Conservation (phyloP, 2,113 vertebrate genomes). For the Agelaius phoeniceus region DNA sequence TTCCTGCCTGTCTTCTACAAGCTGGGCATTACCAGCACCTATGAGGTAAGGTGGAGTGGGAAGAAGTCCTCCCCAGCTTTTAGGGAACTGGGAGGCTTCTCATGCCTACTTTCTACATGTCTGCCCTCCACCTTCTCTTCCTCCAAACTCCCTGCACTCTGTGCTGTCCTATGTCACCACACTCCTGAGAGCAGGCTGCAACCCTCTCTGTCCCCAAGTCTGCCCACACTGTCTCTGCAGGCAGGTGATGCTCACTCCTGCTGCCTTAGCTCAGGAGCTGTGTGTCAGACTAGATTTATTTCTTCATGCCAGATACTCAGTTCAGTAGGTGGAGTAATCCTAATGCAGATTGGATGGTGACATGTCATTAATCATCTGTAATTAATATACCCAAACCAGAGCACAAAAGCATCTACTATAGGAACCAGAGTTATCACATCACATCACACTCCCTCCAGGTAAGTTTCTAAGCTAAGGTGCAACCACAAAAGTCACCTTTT, state of each 20-base stretch:
- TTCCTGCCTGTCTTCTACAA: constrained; percentile 94
- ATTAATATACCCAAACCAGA: neutral
- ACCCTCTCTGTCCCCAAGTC: neutral
- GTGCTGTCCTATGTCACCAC: neutral
- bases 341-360: neutral
- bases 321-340: neutral
- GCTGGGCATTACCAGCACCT: constrained; percentile 90
- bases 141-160: neutral
- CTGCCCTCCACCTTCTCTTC: neutral
- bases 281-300: neutral
- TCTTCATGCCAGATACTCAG: neutral
- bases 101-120: neutral
- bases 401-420: neutral
- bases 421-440: neutral
- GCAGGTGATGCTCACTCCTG: neutral
- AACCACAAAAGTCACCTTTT: neutral
- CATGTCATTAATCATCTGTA: neutral
- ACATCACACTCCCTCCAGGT: fast-evolving
- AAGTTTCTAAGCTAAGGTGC: neutral
- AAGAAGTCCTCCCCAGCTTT: neutral
- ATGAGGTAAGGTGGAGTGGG: constrained; percentile 74
- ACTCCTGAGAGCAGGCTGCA: neutral
- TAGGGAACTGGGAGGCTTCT: neutral
- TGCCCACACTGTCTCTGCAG: neutral
- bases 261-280: neutral